Percentiles rank a stretch among this genome's conserved stretches.
These are phyloP conservation scores for Tachina fera DNA, from an alignment of 2,888 invertebrate genomes.

Conservation along the genomic window DNA sequence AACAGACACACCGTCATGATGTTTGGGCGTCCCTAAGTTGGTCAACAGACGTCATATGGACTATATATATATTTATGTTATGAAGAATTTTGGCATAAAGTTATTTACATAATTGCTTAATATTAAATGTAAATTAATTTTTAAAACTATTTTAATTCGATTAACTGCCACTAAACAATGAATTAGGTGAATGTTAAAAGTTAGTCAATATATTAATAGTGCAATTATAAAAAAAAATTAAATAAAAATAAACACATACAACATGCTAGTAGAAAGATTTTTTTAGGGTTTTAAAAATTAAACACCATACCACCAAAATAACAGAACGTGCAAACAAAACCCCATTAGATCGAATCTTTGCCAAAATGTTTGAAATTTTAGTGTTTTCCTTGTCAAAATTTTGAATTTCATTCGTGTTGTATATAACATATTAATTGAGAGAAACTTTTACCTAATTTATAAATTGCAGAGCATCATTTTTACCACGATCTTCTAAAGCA, in stretches of 20 bases:
- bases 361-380: constrained; percentile 20
- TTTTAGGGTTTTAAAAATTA: not conserved
- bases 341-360: constrained; percentile 25
- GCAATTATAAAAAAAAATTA: not conserved
- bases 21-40: too few relatives aligned
- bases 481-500: constrained; percentile 69
- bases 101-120: too few relatives aligned
- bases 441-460: constrained; percentile 65
- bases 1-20: too few relatives aligned
- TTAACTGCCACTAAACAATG: not conserved
- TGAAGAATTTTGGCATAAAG: too few relatives aligned
- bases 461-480: constrained; percentile 68
- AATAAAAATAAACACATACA: constrained; percentile 1
- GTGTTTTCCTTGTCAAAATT: not conserved
- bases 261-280: constrained; percentile 21
- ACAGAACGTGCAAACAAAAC: constrained; percentile 32
- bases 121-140: not conserved
- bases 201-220: constrained; percentile 33
- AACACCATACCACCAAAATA: constrained; percentile 41
- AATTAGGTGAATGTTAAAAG: not conserved
- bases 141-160: not conserved
- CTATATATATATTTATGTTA: too few relatives aligned
- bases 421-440: constrained; percentile 14
- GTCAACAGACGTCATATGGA: too few relatives aligned
- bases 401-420: constrained; percentile 2